These are phyloP conservation scores for Eulimnadia texana DNA, from an alignment of 1,140 invertebrate genomes.

Conservation along the genomic window DNA sequence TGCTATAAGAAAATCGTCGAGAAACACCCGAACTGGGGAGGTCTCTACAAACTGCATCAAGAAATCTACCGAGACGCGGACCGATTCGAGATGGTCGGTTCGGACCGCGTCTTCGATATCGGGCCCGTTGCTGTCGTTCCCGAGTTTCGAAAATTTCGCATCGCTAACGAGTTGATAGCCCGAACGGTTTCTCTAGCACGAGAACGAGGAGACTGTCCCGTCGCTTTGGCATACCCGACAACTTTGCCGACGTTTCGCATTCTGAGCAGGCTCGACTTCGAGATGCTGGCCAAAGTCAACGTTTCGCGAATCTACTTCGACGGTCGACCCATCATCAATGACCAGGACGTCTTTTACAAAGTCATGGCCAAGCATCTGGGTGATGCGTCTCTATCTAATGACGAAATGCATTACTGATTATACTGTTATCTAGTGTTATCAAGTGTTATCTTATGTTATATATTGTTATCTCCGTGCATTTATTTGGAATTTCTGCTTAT, in stretches of 20 bases:
- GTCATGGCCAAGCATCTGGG: background rate
- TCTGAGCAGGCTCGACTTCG: background rate
- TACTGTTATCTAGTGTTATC: too few species aligned
- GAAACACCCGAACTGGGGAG: background rate
- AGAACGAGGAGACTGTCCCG: background rate
- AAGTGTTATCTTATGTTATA: too few species aligned
- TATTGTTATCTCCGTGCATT: too few species aligned
- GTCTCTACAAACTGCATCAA: background rate
- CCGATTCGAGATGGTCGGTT: background rate
- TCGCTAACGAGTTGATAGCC: background rate
- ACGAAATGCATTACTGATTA: too few species aligned
- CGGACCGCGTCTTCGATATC: background rate
- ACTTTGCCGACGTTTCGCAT: background rate
- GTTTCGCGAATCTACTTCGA: background rate
- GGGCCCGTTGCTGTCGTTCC: background rate
- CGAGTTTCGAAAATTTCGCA: background rate
- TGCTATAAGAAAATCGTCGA: background rate
- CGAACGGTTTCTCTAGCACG: background rate
- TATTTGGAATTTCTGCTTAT: too few species aligned
- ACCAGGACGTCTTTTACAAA: background rate
- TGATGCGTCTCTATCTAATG: too few species aligned
- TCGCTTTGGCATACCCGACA: background rate
- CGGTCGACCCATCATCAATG: background rate
- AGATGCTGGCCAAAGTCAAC: background rate
- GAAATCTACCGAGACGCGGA: background rate